Conservation (phyloP, 1,140 invertebrate species). For the Wasmannia auropunctata region DNA sequence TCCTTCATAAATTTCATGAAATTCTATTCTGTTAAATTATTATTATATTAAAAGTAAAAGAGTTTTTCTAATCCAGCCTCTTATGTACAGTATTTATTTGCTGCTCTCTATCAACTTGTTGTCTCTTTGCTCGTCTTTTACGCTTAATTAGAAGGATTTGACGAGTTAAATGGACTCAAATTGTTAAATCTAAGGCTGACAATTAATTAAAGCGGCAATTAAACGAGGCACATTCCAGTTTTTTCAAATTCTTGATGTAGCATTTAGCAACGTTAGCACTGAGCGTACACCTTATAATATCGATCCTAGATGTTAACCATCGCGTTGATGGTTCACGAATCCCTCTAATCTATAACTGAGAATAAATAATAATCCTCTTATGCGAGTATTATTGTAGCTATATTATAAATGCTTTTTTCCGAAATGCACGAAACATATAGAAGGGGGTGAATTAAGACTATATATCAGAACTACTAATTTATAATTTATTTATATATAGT, state of each 20-base stretch:
- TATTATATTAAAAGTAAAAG: no score
- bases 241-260: conserved; percentile 79
- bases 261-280: conserved; percentile 79
- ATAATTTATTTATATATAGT: conserved; percentile 79
- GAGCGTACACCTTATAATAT: conserved; percentile 73
- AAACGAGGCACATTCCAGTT: conserved; percentile 80
- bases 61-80: no score
- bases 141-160: neutral
- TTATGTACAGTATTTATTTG: neutral
- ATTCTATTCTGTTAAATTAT: neutral
- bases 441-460: conserved; percentile 86
- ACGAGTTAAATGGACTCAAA: neutral
- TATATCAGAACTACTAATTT: conserved; percentile 82
- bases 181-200: conserved; percentile 36
- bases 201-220: neutral
- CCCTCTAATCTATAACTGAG: conserved; percentile 76
- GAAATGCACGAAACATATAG: conserved; percentile 90
- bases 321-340: conserved; percentile 31
- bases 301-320: conserved; percentile 68
- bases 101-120: neutral
- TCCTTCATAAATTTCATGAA: no score
- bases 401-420: conserved; percentile 85
- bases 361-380: conserved; percentile 83
- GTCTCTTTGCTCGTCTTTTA: neutral
- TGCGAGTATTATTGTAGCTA: conserved; percentile 82